These are phyloP conservation scores for Pandemis cinnamomeana DNA, from an alignment of 2,888 invertebrate genomes.

Conservation along the genomic window DNA sequence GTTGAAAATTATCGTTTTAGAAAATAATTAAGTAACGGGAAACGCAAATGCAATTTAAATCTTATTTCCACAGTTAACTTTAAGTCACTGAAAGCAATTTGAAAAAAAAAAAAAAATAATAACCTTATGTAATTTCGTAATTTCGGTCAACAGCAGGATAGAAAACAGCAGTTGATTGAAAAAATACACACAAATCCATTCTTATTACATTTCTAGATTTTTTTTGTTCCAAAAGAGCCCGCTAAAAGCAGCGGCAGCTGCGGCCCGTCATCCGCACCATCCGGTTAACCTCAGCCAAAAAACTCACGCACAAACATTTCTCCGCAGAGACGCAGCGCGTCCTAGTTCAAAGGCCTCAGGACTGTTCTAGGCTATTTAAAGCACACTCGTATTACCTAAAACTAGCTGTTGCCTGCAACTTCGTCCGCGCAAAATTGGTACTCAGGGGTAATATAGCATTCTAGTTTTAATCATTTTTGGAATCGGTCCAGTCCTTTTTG, in stretches of 20 bases:
- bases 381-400: neutral
- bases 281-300: conserved; percentile 23
- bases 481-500: too few species aligned
- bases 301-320: conserved; percentile 15
- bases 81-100: too few species aligned
- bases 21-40: too few species aligned
- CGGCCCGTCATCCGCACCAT: conserved; percentile 34
- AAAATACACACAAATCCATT: neutral
- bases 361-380: neutral
- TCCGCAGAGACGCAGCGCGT: conserved; percentile 10
- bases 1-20: too few species aligned
- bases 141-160: neutral
- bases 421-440: too few species aligned
- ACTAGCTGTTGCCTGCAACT: too few species aligned
- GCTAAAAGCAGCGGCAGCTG: conserved; percentile 45
- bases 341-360: neutral
- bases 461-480: too few species aligned
- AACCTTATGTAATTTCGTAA: neutral
- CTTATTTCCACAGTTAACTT: too few species aligned
- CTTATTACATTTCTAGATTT: conserved; percentile 8
- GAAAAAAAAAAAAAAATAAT: too few species aligned
- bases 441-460: too few species aligned
- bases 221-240: neutral
- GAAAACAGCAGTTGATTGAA: neutral
- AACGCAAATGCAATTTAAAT: too few species aligned